phyloP scores from a whole-genome alignment of 1,140 invertebrate genomes.

The Neotoxoptera formosana region DNA sequence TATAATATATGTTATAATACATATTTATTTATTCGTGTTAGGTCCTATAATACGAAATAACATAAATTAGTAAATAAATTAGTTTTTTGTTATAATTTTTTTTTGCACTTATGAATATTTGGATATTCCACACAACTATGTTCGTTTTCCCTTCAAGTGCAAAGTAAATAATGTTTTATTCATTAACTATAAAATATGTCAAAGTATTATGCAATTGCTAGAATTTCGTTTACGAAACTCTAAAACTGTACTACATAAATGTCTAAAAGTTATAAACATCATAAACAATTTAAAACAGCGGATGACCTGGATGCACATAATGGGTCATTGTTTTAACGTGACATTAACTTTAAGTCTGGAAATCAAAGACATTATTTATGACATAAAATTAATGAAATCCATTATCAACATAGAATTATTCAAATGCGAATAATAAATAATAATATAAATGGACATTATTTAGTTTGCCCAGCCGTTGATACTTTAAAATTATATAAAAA shows the following conservation, averaged over 20 bases:
- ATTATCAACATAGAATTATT: conserved; percentile 25
- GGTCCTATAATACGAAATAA: not conserved
- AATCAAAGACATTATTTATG: conserved; percentile 25
- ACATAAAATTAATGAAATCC: conserved; percentile 32
- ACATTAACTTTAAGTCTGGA: not conserved
- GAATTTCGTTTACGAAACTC: not conserved
- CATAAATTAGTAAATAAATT: not conserved
- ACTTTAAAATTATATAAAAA: not conserved
- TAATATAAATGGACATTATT: conserved; percentile 12
- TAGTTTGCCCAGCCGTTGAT: no score
- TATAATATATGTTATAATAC: not conserved
- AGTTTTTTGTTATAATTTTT: not conserved
- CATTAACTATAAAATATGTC: not conserved
- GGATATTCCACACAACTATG: not conserved
- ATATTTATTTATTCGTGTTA: no score
- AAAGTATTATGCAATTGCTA: not conserved
- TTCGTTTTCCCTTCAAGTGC: not conserved
- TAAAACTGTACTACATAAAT: not conserved
- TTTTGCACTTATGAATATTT: not conserved
- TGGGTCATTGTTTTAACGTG: not conserved
- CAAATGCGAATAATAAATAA: conserved; percentile 24
- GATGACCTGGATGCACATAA: not conserved
- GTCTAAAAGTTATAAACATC: not conserved
- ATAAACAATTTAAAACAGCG: not conserved
- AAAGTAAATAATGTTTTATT: not conserved